Evolutionary conservation across 2,113 vertebrate species (phyloP), one percentile per base, ranked within the genome.

Genomic region (Ailurus styani): DNA sequence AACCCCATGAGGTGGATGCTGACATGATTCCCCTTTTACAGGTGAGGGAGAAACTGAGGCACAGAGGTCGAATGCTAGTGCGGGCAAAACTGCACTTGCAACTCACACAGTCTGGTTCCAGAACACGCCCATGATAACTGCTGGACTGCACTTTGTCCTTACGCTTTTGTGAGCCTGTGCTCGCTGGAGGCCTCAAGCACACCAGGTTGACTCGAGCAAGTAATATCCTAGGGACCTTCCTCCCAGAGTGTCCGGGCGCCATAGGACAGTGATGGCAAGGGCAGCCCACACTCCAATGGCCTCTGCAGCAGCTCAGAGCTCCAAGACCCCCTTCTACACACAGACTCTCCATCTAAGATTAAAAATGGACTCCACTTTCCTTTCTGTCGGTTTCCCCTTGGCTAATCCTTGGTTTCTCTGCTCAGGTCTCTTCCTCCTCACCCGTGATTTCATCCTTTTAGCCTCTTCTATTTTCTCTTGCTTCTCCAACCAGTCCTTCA

Each of bases 391-490:
- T 95, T 92, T 94, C 31, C 66, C 34, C 78, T 84, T 84, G 87
- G 73, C 79, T 97, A n/a, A 52, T 70, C 20, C 54, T 89, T 55
- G 86, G 18, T 86, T 96, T 94, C 79, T 92, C 72, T 82, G 31
- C 78, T 47, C 6, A 47, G 62, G 25, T 64, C 70, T 90, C 60
- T 52, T 87, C 54, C 29, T 93, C 45, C 42, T 50, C 37, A 70
- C 42, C n/a, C 37, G 7, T 6, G 29, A 83, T 95, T 93, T 87
- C 47, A 75, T 86, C 34, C 37, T 57, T n/a, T 13, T 57, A 29
- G 60, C 21, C 17, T 57, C 75, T 88, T 86, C 45, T 72, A 64
- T 90, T 27, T 17, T 15, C 54, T 79, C 37, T 31, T 37, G 15
- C n/a, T 91, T 85, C 52, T 95, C 66, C 73, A 62, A 42, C 73